Base-by-base conservation (phyloP, 2,797 vertebrate species). In the Tokudaia muenninki region DNA sequence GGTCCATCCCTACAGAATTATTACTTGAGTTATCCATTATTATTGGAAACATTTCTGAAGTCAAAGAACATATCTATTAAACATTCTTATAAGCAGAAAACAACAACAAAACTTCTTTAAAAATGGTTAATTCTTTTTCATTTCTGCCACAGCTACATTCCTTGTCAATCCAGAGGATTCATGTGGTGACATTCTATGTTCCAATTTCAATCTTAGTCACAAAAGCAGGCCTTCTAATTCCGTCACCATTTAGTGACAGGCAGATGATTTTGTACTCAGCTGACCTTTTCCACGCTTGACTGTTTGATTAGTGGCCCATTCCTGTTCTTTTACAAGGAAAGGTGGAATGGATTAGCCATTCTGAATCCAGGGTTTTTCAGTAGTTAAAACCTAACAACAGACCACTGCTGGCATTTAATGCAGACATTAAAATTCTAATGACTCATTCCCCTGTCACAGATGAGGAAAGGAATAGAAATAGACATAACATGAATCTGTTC, bases 371-470 rank as follows among this genome's bases (percentile, higher is more conserved):
- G 94, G 94, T 96, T 98, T 98, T 97, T 94, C 96, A 95, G 90
- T n/a, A 97, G 92, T 65, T 93, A 44, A 93, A 81, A 67, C 87
- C 75, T 59, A 90, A 95, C 47, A 87, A 95, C 96, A 98, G 97
- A 92, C 57, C 95, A 80, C 90, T 92, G 81, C 97, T 98, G 96
- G 84, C 96, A 97, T 97, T 95, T 97, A 97, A 94, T 88, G 55
- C 61, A 72, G 61, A 93, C 83, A 96, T 97, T 97, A 97, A 96
- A 97, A 97, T 96, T 97, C 88, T 98, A 93, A 97, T 96, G 96
- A 93, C 91, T 97, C 94, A 89, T 87, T 98, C 95, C 94, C 90
- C 94, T 95, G 94, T 50, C 96, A 91, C 83, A 22, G 79, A 97
- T 95, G 95, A 97, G 97, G 59, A 91, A 61, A 93, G 96, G 77